phyloP scores from a whole-genome alignment of 2,888 invertebrate genomes.

The Epinotia nisella region DNA sequence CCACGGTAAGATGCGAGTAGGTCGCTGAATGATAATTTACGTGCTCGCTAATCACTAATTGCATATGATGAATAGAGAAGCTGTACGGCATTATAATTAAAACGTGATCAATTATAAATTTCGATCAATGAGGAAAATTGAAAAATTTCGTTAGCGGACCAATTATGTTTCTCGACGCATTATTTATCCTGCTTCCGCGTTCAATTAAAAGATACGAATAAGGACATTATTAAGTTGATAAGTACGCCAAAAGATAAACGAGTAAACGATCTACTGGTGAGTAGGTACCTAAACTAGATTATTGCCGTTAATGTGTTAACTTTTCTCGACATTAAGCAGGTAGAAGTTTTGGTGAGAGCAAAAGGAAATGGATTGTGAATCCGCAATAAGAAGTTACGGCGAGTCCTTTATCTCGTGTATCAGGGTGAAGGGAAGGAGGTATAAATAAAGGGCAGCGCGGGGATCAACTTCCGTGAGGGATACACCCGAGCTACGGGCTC shows the following conservation, averaged over 20 bases:
- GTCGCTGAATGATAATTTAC: constrained; percentile 2
- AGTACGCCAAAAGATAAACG: constrained; percentile 8
- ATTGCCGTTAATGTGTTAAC: constrained; percentile 34
- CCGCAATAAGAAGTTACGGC: constrained; percentile 58
- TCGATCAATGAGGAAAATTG: too few species aligned
- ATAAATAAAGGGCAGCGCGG: constrained; percentile 47
- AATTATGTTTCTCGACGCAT: background rate
- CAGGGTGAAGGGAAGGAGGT: constrained; percentile 54
- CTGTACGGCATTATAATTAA: background rate
- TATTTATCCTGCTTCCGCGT: background rate
- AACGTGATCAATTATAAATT: too few species aligned
- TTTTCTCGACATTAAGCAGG: constrained; percentile 35
- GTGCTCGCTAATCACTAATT: background rate
- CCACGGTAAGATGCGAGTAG: constrained; percentile 3
- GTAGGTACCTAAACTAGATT: constrained; percentile 12
- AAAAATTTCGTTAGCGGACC: too few species aligned
- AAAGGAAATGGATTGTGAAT: constrained; percentile 61
- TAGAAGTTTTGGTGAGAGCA: constrained; percentile 47
- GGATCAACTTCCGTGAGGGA: constrained; percentile 39
- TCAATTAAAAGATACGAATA: background rate
- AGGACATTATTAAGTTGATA: background rate
- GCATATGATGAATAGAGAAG: too few species aligned
- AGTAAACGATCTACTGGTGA: constrained; percentile 9
- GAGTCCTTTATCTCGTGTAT: constrained; percentile 59
- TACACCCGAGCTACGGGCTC: constrained; percentile 25